phyloP scores from a whole-genome alignment of 1,140 invertebrate species.

The Dendrolimus punctatus region DNA sequence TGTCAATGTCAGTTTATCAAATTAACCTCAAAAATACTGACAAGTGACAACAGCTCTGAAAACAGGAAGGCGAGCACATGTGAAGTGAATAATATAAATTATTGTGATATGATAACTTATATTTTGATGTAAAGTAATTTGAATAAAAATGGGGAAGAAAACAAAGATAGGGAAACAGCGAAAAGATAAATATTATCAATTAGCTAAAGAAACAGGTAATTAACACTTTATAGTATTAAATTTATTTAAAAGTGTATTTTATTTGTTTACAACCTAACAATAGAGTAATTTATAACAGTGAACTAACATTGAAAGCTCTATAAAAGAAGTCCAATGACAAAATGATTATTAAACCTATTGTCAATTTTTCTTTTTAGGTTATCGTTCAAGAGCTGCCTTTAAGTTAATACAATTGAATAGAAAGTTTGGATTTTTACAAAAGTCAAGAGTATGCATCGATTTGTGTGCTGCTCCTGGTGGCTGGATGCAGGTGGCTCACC shows the following conservation, averaged over 20 bases:
- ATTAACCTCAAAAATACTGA: constrained; percentile 6
- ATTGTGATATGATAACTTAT: too few species aligned
- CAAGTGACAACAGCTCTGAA: background rate
- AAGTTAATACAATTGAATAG: constrained; percentile 98
- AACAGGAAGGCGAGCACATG: background rate
- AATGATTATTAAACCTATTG: too few species aligned
- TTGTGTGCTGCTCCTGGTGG: constrained; percentile 99
- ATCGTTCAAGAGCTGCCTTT: constrained; percentile 96
- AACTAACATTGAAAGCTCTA: too few species aligned
- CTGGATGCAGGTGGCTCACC: constrained; percentile 99
- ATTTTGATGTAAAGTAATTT: too few species aligned
- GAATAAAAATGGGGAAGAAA: constrained; percentile 93
- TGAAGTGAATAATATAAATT: too few species aligned
- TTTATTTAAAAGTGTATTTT: too few species aligned
- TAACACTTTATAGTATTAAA: constrained; percentile 6
- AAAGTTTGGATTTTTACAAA: constrained; percentile 98
- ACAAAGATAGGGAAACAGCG: constrained; percentile 97
- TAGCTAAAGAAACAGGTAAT: constrained; percentile 98
- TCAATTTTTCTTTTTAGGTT: constrained; percentile 77
- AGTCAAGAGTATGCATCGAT: constrained; percentile 96
- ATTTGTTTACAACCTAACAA: too few species aligned
- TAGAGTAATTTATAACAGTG: too few species aligned
- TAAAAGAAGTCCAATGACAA: too few species aligned
- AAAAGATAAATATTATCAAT: constrained; percentile 98
- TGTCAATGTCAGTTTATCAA: background rate